Percentiles rank a stretch among this genome's conserved stretches.
phyloP scores from a whole-genome alignment of 2,797 vertebrate species.

The Streptopelia turtur region DNA sequence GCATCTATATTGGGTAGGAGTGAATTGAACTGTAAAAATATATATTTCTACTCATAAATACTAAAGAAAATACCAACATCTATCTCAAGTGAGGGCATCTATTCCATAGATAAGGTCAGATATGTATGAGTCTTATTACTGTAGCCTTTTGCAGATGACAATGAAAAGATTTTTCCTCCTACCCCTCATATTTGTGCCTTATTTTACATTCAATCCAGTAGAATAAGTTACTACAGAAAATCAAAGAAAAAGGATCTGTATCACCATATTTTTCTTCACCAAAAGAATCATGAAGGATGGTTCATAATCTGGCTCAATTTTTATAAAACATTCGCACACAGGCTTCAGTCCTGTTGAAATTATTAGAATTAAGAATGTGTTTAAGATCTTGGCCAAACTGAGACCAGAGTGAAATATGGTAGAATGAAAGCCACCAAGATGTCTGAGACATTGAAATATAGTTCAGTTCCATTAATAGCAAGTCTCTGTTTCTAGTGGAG shows the following conservation, averaged over 20 bases:
- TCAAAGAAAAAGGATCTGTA: neutral
- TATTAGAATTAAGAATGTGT: neutral
- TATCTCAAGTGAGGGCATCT: neutral
- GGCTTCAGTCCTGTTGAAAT: neutral
- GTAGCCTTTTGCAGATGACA: neutral
- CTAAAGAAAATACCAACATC: neutral
- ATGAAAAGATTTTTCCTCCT: neutral
- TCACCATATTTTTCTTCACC: neutral
- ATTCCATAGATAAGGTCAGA: neutral
- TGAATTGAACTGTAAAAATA: neutral
- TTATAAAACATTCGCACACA: neutral
- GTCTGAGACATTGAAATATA: constrained; percentile 14
- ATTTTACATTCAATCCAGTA: neutral
- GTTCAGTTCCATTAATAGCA: constrained; percentile 23
- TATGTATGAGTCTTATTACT: neutral
- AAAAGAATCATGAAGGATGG: neutral
- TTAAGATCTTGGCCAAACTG: constrained; percentile 22
- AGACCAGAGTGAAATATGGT: neutral
- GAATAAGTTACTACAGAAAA: neutral
- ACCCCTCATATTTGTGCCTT: neutral
- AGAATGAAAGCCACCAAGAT: constrained; percentile 23
- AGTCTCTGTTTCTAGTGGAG: constrained; percentile 11
- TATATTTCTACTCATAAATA: neutral
- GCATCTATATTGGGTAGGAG: neutral
- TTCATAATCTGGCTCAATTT: neutral